A percentile compares a stretch with the other conserved stretches of the same genome.
Evolutionary conservation across 2,113 vertebrate species (phyloP).

Genomic region (Rhinoptilus africanus): DNA sequence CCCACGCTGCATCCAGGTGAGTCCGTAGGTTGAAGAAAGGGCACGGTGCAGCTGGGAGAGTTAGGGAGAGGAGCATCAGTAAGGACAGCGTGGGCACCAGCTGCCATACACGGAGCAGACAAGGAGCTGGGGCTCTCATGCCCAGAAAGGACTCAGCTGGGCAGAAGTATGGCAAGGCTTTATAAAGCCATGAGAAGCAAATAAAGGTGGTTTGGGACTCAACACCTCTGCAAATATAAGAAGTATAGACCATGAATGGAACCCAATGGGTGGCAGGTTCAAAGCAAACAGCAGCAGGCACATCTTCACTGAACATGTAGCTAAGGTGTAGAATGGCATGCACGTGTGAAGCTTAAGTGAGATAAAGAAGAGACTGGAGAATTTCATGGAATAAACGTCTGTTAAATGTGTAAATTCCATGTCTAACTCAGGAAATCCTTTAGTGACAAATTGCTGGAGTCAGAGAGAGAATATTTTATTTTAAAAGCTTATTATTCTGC

Average conservation of each 20-base stretch:
- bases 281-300: neutral
- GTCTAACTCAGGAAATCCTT: neutral
- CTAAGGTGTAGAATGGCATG: neutral
- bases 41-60: neutral
- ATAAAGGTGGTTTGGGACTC: neutral
- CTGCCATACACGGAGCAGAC: neutral
- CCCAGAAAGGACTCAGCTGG: neutral
- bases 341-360: neutral
- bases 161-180: neutral
- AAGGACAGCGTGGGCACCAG: accelerated
- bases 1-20: neutral
- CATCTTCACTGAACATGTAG: accelerated
- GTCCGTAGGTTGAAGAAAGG: neutral
- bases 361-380: neutral
- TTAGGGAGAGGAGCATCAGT: accelerated
- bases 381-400: neutral
- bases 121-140: accelerated
- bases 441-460: neutral
- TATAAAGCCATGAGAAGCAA: neutral
- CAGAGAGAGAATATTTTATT: neutral
- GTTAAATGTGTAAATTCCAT: neutral
- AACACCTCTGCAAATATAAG: neutral
- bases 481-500: neutral
- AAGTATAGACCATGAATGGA: neutral
- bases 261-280: neutral